Evolutionary conservation across 2,797 vertebrate genomes (phyloP).

Genomic region (Ciconia nigra): DNA sequence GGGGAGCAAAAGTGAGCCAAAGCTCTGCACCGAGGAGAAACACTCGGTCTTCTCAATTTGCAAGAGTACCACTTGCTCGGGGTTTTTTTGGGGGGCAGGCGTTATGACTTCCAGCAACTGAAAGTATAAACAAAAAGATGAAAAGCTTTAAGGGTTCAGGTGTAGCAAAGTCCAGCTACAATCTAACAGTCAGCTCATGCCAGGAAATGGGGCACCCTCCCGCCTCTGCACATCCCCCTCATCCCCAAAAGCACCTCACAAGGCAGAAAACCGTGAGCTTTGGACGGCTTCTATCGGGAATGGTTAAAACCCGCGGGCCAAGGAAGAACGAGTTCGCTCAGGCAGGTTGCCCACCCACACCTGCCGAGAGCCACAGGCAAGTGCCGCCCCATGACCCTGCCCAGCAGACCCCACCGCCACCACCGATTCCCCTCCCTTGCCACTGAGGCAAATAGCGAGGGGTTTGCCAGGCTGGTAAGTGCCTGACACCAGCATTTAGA

Average conservation of each 20-base stretch:
- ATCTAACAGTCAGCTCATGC: not conserved
- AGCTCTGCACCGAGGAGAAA: not conserved
- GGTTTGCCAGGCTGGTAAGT: not conserved
- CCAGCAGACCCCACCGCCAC: not conserved
- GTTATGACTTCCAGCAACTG: not conserved
- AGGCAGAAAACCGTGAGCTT: not conserved
- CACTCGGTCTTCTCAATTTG: not conserved
- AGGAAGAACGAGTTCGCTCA: accelerated
- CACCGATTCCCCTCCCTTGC: not conserved
- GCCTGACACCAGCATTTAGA: not conserved
- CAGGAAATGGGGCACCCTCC: not conserved
- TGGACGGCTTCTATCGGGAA: not conserved
- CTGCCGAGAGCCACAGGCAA: accelerated
- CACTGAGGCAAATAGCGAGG: not conserved
- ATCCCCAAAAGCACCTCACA: not conserved
- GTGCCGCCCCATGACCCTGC: not conserved
- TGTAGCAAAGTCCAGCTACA: not conserved
- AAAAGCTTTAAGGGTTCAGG: not conserved
- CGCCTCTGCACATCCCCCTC: not conserved
- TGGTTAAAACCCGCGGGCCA: accelerated
- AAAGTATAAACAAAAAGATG: not conserved
- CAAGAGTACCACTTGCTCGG: not conserved
- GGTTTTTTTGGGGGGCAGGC: accelerated
- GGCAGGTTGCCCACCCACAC: not conserved
- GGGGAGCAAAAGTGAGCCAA: not conserved